Conservation (phyloP, 2,888 invertebrate genomes). For the Nebria brevicollis region DNA sequence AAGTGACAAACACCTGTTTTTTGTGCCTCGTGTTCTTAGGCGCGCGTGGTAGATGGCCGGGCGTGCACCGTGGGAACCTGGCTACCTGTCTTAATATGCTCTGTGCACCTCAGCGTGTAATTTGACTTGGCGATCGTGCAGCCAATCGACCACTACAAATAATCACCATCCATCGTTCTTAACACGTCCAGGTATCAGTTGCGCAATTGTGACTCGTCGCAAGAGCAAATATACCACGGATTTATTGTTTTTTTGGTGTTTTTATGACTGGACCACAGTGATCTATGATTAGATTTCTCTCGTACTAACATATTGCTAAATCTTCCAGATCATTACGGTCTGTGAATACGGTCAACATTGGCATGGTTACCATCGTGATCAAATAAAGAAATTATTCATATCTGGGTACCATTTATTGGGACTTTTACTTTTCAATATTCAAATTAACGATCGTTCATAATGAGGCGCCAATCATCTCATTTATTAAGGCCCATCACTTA, state of each 20-base stretch:
- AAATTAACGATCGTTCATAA: slow-evolving; percentile 27
- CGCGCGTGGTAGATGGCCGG: slow-evolving; percentile 9
- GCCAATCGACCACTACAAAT: slow-evolving; percentile 4
- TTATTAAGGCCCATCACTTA: slow-evolving; percentile 23
- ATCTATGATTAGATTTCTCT: not conserved
- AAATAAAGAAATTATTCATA: slow-evolving; percentile 19
- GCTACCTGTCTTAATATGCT: slow-evolving; percentile 13
- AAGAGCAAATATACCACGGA: not conserved
- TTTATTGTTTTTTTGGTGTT: not conserved
- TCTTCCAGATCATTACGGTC: slow-evolving; percentile 31
- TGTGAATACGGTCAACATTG: slow-evolving; percentile 43
- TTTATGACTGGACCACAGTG: not conserved
- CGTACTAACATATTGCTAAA: slow-evolving; percentile 16
- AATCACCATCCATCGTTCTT: not conserved
- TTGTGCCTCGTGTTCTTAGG: not conserved
- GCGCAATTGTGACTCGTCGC: not conserved
- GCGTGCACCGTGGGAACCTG: slow-evolving; percentile 16
- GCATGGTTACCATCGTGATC: slow-evolving; percentile 28
- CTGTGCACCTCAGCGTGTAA: slow-evolving; percentile 15
- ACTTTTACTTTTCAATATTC: slow-evolving; percentile 42
- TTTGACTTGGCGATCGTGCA: slow-evolving; percentile 18
- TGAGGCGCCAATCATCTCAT: slow-evolving; percentile 22
- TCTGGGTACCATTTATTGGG: slow-evolving; percentile 7
- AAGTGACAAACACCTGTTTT: not conserved
- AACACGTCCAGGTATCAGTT: not conserved